Percentiles rank a stretch among this genome's conserved stretches.
These are phyloP conservation scores for Acromyrmex charruanus DNA, from an alignment of 1,140 invertebrate genomes.

Conservation along the genomic window DNA sequence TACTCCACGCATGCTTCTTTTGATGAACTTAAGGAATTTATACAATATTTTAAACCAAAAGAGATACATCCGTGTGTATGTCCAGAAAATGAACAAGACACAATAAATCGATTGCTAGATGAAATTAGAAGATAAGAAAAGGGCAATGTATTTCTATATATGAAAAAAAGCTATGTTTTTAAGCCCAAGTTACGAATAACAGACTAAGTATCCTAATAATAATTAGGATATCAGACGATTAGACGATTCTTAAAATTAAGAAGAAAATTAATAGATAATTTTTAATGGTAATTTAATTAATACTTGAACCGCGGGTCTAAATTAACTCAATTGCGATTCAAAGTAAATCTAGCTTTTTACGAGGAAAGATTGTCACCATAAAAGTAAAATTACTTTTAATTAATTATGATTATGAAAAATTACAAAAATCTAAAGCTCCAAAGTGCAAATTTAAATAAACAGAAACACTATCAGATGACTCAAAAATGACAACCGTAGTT, in stretches of 20 bases:
- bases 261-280: conserved; percentile 20
- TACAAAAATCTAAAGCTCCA: no score
- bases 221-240: conserved; percentile 38
- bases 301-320: background rate
- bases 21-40: conserved; percentile 86
- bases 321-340: no score
- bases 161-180: conserved; percentile 18
- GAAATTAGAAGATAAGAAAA: conserved; percentile 63
- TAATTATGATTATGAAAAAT: no score
- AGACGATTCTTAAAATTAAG: conserved; percentile 54
- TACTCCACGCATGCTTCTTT: conserved; percentile 90
- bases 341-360: no score
- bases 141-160: no score
- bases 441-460: no score
- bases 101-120: conserved; percentile 67
- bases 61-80: conserved; percentile 87
- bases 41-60: conserved; percentile 87
- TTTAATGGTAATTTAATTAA: background rate
- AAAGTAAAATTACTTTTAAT: no score
- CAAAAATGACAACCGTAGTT: no score
- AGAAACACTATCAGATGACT: no score
- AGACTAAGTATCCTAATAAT: conserved; percentile 69
- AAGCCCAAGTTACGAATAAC: conserved; percentile 56
- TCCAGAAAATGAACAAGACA: conserved; percentile 62
- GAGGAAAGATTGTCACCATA: no score